Evolutionary conservation across 2,888 invertebrate genomes (phyloP), one percentile per base, ranked within the genome.

Genomic region (Cordilura impudica): DNA sequence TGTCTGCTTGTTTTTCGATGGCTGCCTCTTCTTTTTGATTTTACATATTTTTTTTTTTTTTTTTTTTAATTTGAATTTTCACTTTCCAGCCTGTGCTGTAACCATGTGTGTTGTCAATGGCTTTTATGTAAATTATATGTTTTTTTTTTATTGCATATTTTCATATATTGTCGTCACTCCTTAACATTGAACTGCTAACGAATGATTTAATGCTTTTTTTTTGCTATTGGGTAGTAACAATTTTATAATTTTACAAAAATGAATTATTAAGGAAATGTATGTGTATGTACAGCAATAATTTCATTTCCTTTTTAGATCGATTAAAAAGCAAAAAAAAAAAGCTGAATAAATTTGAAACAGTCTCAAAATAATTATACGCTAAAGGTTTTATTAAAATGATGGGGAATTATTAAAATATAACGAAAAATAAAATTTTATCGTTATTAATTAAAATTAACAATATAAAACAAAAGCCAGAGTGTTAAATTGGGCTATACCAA

Each of bases 41-140:
- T 39, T n/a, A 39, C 3, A 39, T 12, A n/a, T n/a, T 39, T 2
- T 35, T 35, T 6, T 29, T 35, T 35, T 35, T 35, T 12, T 12
- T 39, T 39, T 39, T 39, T 39, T 39, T n/a, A 39, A 4, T n/a
- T 39, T 39, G 2, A 39, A 4, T n/a, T 4, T 31, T 31, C 1
- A n/a, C 35, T 39, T 39, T 39, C n/a, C 3, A n/a, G 12, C 35
- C 12, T 39, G 35, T 39, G 35, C n/a, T 39, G 35, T n/a, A 1
- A n/a, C 14, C 35, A 39, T 39, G n/a, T 39, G 35, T 12, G 12
- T 39, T 39, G 35, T 39, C 35, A 39, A 39, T 39, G 4, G 35
- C 12, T 51, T 51, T 26, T 19, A 74, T 67, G 73, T 51, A 66
- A 66, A 74, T 74, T 74, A 67, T 31, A 60, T 67, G 53, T 56